Conservation (phyloP, 2,888 invertebrate species). For the Megaustenia siamemsis region DNA sequence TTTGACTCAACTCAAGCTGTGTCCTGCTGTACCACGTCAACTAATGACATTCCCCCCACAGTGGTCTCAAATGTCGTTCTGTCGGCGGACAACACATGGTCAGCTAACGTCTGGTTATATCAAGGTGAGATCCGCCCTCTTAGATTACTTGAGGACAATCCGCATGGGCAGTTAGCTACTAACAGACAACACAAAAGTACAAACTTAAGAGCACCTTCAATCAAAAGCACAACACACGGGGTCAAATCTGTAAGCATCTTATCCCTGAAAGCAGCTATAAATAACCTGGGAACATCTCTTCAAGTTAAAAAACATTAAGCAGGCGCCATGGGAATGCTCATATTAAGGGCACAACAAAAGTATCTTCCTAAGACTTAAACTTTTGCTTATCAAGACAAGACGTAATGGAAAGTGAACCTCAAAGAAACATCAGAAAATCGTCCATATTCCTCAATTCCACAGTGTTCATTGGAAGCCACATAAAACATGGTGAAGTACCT, state of each 20-base stretch:
- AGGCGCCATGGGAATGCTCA: conserved; percentile 22
- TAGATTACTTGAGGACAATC: conserved; percentile 26
- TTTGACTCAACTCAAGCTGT: too few relatives aligned
- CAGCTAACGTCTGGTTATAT: conserved; percentile 9
- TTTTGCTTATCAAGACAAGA: conserved; percentile 32
- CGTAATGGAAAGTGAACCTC: conserved; percentile 25
- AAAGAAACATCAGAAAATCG: conserved; percentile 12
- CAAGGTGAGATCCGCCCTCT: conserved; percentile 31
- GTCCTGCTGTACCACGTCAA: not conserved
- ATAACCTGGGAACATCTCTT: conserved; percentile 23
- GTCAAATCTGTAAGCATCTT: conserved; percentile 11
- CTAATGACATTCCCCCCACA: conserved; percentile 1
- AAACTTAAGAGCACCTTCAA: conserved; percentile 22
- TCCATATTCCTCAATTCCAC: not conserved
- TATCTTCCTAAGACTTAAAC: conserved; percentile 11
- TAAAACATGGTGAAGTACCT: conserved; percentile 9
- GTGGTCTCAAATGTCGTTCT: not conserved
- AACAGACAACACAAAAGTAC: not conserved
- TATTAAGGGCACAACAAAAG: not conserved
- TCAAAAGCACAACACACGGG: conserved; percentile 25
- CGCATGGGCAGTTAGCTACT: not conserved
- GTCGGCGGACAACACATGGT: conserved; percentile 21
- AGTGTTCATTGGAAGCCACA: conserved; percentile 10
- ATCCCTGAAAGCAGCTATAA: conserved; percentile 1
- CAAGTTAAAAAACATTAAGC: conserved; percentile 19